Base-by-base conservation (phyloP, 1,140 invertebrate species). In the Diuraphis noxia region DNA sequence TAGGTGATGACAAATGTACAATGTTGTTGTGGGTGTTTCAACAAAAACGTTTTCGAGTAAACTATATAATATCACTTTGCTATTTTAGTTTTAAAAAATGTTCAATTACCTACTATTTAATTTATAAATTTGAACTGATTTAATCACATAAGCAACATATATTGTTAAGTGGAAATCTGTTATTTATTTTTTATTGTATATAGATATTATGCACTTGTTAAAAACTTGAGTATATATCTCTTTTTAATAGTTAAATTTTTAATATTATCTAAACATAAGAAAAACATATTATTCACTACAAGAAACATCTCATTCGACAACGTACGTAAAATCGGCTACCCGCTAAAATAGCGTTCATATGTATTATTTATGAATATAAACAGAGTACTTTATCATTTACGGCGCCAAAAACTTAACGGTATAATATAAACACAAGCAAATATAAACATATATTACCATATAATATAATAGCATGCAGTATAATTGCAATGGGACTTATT, bases 301-400 rank as follows among this genome's bases (percentile, higher is more conserved):
- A 72, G 30, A 72, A n/a, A 17, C 34, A 72, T 72, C 5, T 72
- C n/a, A 72, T 13, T 72, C 13, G 13, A n/a, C 13, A 72, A 13
- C 4, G 1, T 6, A 17, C 4, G n/a, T n/a, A 30, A 63, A n/a
- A n/a, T 13, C 0, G 0, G 30, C 3, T 63, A 13, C 0, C 25
- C 52, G 30, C 25, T 56, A 5, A 4, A 56, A 25, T 30, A 56
- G 25, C 30, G 13, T 17, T 30, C 30, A 72, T 6, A 72, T n/a
- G 0, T 46, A 49, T 49, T 21, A 4, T 5, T 1, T 72, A 72
- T 72, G 56, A 72, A n/a, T n/a, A 63, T n/a, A 4, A 21, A 13
- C 30, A 4, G 36, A 30, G 36, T 9, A 81, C 38, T 63, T 63
- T 17, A 38, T 23, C 23, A 81, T 81, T 81, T 81, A 38, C 79